Conservation (phyloP, 2,888 invertebrate species). For the Beris chalybata region DNA sequence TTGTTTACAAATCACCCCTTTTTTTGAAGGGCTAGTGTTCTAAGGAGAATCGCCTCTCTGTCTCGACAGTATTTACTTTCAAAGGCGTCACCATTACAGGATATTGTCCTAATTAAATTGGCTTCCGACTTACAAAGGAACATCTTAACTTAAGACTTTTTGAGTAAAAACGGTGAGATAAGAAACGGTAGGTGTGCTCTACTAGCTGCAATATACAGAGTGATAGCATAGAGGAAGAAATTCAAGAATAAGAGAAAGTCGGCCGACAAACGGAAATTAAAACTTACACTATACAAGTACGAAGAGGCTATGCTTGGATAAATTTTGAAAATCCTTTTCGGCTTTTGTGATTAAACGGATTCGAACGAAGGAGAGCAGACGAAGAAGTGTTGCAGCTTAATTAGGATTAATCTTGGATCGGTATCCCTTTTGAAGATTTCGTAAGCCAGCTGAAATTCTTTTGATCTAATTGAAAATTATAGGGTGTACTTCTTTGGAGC, state of each 20-base stretch:
- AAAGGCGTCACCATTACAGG: constrained; percentile 38
- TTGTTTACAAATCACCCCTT: constrained; percentile 40
- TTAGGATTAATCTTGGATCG: no score
- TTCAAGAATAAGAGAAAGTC: constrained; percentile 9
- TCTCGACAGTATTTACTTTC: constrained; percentile 41
- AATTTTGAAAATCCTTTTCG: constrained; percentile 20
- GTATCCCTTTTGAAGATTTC: no score
- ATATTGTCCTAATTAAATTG: constrained; percentile 39
- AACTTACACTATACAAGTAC: constrained; percentile 13
- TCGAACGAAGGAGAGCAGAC: neutral
- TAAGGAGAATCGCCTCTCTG: constrained; percentile 32
- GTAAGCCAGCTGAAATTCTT: no score
- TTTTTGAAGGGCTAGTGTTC: constrained; percentile 39
- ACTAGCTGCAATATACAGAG: no score
- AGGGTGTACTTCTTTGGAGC: no score
- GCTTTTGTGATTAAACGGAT: constrained; percentile 11
- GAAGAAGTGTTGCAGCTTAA: no score
- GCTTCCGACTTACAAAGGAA: constrained; percentile 37
- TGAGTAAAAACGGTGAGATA: neutral
- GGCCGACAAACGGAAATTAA: constrained; percentile 27
- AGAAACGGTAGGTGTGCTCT: neutral
- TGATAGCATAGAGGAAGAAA: no score
- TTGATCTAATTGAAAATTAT: no score
- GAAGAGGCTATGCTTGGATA: constrained; percentile 7
- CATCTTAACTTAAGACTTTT: constrained; percentile 7